Conservation (phyloP, 2,113 vertebrate species). For the Natator depressus region DNA sequence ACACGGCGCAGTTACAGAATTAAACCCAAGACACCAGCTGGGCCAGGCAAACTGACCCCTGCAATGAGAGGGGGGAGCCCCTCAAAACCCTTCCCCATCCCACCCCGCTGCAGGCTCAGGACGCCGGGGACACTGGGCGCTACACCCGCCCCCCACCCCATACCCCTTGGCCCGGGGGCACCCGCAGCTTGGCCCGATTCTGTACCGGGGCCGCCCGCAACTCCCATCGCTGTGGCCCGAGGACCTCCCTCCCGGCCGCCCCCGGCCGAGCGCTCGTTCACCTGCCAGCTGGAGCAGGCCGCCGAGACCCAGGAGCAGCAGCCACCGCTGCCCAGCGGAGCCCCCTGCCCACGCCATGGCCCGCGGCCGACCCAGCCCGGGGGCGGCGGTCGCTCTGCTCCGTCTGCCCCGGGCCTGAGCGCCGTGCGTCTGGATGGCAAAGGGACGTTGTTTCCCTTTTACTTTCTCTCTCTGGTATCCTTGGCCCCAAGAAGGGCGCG, state of each 20-base stretch:
- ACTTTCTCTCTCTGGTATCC: neutral
- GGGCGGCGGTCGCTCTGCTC: neutral
- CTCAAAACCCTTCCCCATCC: neutral
- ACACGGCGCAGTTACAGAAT: neutral
- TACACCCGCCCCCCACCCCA: no score
- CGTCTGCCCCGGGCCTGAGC: no score
- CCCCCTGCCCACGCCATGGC: neutral
- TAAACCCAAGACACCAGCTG: neutral
- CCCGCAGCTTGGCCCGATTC: neutral
- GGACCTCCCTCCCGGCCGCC: no score
- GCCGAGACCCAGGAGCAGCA: neutral
- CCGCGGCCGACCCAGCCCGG: neutral
- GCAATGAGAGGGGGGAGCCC: no score
- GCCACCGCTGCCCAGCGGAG: neutral
- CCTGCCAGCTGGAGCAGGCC: neutral
- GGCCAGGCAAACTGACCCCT: no score
- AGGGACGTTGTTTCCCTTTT: neutral
- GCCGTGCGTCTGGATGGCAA: no score
- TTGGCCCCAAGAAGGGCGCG: no score
- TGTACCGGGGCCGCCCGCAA: no score
- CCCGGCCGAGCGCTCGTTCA: neutral
- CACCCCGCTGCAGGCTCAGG: no score
- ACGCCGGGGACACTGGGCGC: no score
- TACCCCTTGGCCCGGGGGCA: no score
- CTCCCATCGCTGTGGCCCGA: rapidly evolving